Base-by-base conservation (phyloP, 64 coral and sea anemone species). In the Pocillopora damicornis region DNA sequence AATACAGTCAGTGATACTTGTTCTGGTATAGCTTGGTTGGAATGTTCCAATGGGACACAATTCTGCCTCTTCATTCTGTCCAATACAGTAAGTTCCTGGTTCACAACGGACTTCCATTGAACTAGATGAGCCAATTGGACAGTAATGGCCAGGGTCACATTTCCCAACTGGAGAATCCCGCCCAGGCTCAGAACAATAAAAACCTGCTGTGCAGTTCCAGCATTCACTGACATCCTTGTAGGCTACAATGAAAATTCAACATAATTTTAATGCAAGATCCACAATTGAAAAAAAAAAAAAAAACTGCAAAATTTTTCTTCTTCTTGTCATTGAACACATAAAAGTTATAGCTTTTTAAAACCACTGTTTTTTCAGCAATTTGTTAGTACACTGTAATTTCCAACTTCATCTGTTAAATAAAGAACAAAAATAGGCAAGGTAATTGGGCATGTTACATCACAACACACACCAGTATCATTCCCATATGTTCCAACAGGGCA, bases 171-270 rank as follows among this genome's bases (percentile, higher is more conserved):
- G 89, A 8, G 83, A 62, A 81, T 84, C 60, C 1, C 36, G 15
- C 1, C 96, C 96, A 61, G 90, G 77, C 35, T 79, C 14, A 25
- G 96, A 94, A 63, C 96, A 98, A 34, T 95, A 88, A 22, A 76
- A 93, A 38, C 96, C 96, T 87, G 96, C 93, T 73, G 93, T 94
- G 37, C 96, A 98, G 87, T 92, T 90, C 90, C 88, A 89, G 45
- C 96, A 98, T 63, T 98, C 96, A 81, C 90, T 88, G 51, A 92
- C 90, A 22, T 73, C 85, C 61, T 95, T 98, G 77, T 92, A 95
- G 3, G 90, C 96, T 98, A 68, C 77, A 90, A 67, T 18, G 25
- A 13, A 60, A 61, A 79, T 4, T 30, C 4, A 20, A 30, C 20
- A 71, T 23, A 68, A 23, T 16, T 68, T 5, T 30, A 23, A 68